Evolutionary conservation across 1,140 invertebrate species (phyloP).

Genomic region (Bombus waltoni): DNA sequence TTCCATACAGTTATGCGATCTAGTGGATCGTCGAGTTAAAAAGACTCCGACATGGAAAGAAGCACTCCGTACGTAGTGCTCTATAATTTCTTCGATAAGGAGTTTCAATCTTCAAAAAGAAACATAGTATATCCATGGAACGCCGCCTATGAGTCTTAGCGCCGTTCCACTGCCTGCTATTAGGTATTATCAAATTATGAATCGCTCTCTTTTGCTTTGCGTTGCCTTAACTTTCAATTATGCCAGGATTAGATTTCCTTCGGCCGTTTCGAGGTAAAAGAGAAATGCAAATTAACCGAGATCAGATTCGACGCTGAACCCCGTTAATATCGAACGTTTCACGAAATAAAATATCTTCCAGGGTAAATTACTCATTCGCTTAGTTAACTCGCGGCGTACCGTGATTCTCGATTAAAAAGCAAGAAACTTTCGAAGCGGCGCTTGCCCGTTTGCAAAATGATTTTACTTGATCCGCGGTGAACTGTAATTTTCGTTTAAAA

Average conservation of each 20-base stretch:
- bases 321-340: background rate
- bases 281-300: conserved; percentile 19
- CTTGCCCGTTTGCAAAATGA: too few relatives aligned
- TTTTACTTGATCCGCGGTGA: too few relatives aligned
- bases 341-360: background rate
- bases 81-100: background rate
- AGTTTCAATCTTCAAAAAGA: background rate
- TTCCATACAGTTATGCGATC: background rate
- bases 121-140: background rate
- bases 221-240: conserved; percentile 25
- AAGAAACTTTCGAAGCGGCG: too few relatives aligned
- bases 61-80: too few relatives aligned
- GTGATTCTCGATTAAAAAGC: background rate
- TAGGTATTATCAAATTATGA: conserved; percentile 15
- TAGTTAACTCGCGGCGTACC: background rate
- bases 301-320: background rate
- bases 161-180: background rate
- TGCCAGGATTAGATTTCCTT: background rate
- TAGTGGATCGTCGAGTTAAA: background rate
- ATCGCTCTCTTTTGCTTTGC: conserved; percentile 7
- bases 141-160: background rate
- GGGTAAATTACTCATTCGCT: background rate
- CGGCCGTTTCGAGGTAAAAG: conserved; percentile 1
- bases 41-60: background rate
- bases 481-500: too few relatives aligned